Conservation (phyloP, 2,888 invertebrate genomes). For the Agonopterix arenella region DNA sequence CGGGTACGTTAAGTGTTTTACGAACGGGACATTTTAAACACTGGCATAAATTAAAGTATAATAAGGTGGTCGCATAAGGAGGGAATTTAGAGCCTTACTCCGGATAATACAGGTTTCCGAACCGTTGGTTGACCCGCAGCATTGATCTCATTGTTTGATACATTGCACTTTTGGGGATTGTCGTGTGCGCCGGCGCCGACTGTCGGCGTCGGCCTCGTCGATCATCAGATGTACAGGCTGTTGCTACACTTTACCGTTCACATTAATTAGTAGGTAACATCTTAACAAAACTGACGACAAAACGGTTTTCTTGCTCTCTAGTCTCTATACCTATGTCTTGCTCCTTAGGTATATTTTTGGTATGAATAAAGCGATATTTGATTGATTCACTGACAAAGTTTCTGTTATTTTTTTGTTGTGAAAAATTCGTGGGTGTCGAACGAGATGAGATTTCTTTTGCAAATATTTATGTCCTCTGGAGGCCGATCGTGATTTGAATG, state of each 20-base stretch:
- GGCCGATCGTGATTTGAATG: too few relatives aligned
- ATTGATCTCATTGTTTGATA: slow-evolving; percentile 59
- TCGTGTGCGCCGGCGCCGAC: slow-evolving; percentile 26
- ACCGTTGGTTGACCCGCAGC: slow-evolving; percentile 63
- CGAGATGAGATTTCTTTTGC: too few relatives aligned
- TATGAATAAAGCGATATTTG: too few relatives aligned
- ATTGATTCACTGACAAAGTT: too few relatives aligned
- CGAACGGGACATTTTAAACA: slow-evolving; percentile 38
- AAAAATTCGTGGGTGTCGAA: too few relatives aligned
- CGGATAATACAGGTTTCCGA: slow-evolving; percentile 50
- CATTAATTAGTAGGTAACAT: too few relatives aligned
- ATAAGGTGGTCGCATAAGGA: slow-evolving; percentile 11
- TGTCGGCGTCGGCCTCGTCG: neutral
- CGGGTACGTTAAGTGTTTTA: slow-evolving; percentile 6
- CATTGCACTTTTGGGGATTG: slow-evolving; percentile 62
- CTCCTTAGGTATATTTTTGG: too few relatives aligned
- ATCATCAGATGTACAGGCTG: slow-evolving; percentile 32
- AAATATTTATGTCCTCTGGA: too few relatives aligned
- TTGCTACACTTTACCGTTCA: slow-evolving; percentile 1
- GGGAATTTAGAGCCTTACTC: slow-evolving; percentile 31
- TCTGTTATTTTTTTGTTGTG: too few relatives aligned
- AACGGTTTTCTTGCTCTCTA: too few relatives aligned
- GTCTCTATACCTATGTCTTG: too few relatives aligned
- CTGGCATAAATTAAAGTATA: slow-evolving; percentile 35
- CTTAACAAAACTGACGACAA: too few relatives aligned